Evolutionary conservation across 2,888 invertebrate species (phyloP), one percentile per base, ranked within the genome.

Genomic region (Cremastinae sp.): DNA sequence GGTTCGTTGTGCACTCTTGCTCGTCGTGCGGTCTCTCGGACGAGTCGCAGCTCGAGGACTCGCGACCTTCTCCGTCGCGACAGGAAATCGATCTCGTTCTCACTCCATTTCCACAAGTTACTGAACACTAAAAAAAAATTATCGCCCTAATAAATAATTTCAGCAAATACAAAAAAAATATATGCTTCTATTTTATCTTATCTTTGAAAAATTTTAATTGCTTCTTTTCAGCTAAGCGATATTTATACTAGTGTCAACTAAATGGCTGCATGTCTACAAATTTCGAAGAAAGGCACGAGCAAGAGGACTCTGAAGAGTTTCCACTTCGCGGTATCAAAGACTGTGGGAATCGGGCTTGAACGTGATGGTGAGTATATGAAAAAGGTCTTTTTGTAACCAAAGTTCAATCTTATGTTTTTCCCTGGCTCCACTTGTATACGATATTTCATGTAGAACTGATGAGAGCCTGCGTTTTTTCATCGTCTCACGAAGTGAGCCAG

Each of bases 31-130:
- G 96, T 85, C 94, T 93, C 70, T 92, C 91, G 9, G 91, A 89
- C 0, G 93, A 92, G 82, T 95, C 94, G 86, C 97, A 97, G 83
- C 93, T 90, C 71, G 82, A 81, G 22, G 90, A 87, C 36, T 86
- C 81, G 51, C 84, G 81, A 16, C 87, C 88, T 62, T 87, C 86
- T 20, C 86, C 88, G 70, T 93, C 94, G 74, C 94, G 92, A 88
- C 98, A 98, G 85, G 95, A 94, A 61, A 97, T 95, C 38, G 93
- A 93, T 14, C 98, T 93, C 20, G 94, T 94, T 90, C 96, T 96
- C 36, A 95, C 91, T 0, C 98, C 98, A 86, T 93, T 95, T 8
- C 97, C 98, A 87, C 98, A 98, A 8, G 96, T 95, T 8, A 95
- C 96, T n/a, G 97, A 97, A 88, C 98, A 98, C 97, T 97, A 47